Evolutionary conservation across 2,888 invertebrate genomes (phyloP).

Genomic region (Ceraclea dissimilis): DNA sequence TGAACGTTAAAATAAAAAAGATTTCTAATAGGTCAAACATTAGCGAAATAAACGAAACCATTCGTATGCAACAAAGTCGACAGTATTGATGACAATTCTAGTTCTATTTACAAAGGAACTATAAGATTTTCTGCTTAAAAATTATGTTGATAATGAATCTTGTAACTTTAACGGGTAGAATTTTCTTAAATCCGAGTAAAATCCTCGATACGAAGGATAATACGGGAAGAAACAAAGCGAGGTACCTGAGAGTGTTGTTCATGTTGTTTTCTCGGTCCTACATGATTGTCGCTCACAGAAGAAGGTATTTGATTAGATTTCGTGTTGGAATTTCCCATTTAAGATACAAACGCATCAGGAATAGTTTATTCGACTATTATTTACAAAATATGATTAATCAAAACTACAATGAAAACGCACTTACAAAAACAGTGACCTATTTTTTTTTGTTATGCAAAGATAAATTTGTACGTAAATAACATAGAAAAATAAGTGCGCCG

Average conservation of each 20-base stretch:
- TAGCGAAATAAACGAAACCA: no score
- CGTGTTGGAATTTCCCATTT: conserved; percentile 16
- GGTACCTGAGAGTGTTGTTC: background rate
- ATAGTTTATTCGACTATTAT: background rate
- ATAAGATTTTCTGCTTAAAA: no score
- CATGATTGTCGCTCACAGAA: conserved; percentile 11
- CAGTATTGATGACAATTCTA: no score
- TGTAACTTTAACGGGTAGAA: no score
- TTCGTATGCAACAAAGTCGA: no score
- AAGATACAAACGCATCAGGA: conserved; percentile 2
- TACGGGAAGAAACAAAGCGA: background rate
- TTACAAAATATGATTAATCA: background rate
- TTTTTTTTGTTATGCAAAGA: conserved; percentile 8
- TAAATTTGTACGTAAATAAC: background rate
- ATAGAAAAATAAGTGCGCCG: background rate
- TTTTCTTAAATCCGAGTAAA: no score
- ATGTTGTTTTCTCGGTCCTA: background rate
- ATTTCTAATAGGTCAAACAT: no score
- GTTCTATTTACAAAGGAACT: no score
- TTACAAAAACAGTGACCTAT: conserved; percentile 12
- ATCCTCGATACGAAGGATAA: background rate
- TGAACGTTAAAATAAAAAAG: no score
- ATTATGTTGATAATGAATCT: no score
- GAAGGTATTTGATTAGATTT: conserved; percentile 3
- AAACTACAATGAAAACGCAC: conserved; percentile 9